Base-by-base conservation (phyloP, 2,888 invertebrate genomes). In the Andricus curvator region DNA sequence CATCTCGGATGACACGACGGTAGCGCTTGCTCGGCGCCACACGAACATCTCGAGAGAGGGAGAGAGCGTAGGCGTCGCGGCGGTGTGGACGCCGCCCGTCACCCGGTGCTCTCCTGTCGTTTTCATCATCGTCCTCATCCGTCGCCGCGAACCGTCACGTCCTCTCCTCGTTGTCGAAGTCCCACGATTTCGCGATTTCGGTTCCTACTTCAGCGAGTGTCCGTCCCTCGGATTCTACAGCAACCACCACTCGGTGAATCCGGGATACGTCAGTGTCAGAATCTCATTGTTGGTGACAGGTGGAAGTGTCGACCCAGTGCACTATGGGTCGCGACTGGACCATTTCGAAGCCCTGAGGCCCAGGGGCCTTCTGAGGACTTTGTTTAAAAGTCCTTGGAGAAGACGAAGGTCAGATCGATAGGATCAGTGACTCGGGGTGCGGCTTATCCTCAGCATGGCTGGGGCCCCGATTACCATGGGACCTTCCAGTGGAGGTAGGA, bases 391-490 rank as follows among this genome's bases (percentile, higher is more conserved):
- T 79, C 77, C 81, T 48, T 60, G 29, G 78, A 74, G 78, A 80
- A 44, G 76, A 77, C 74, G 68, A 83, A 84, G 84, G 84, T 80
- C 84, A 82, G 87, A 89, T 89, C 89, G 85, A 89, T 89, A 87
- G 84, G 85, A 83, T 84, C 82, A 84, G 82, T 78, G 83, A 82
- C 79, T 77, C 81, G 86, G 87, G 88, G 88, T 88, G 88, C 87
- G 88, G 89, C 84, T 87, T 84, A 86, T 81, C 82, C 82, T 85
- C 80, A 77, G 85, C 84, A 88, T 91, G 91, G 89, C 91, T 82
- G 90, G 89, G 86, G 89, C 90, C 82, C 90, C 89, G 82, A 86
- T 80, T 78, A 82, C 84, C n/a, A 83, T 89, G 86, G 88, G 87
- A 64, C 86, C 86, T 67, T 78, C 85, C 64, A 83, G 83, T 6